Base-by-base conservation (phyloP, 2,888 invertebrate species). In the Trypoxylon attenuatum region DNA sequence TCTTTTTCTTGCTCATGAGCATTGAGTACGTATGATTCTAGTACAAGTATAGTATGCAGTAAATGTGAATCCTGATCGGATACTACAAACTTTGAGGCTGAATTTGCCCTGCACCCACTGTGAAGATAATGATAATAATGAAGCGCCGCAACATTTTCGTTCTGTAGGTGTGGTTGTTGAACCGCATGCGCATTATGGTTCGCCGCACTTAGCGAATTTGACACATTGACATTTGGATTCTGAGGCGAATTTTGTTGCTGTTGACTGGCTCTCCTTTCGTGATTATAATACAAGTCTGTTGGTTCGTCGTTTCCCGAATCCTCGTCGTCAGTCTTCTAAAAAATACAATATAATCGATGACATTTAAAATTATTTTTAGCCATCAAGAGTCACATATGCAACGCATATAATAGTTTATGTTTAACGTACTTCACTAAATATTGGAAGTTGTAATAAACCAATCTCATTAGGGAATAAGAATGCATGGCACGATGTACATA, bases 231-330 rank as follows among this genome's bases (percentile, higher is more conserved):
- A 18, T 78, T 78, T 15, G 73, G 56, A 45, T 78, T 82, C 56
- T 82, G 82, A 1, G 82, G 71, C n/a, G 79, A 76, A 68, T 78
- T 82, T 23, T 78, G 78, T 61, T 82, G 82, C 47, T 83, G 82
- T 39, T 79, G 83, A 73, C 84, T 84, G 1, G 81, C 80, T 79
- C 89, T 88, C 21, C 90, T 86, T 50, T 91, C 91, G 2, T 89
- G 87, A 69, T 88, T 89, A 66, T 89, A 91, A 77, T 89, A 90
- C 49, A 91, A 85, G 83, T 95, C 95, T 33, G 92, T 91, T 0
- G 97, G 97, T 84, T 98, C 97, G 84, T 98, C 98, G 84, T 96
- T 98, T 0, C 97, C 98, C 0, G 96, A 97, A 86, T 97, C 97
- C 73, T 95, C 95, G 77, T 96, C 96, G 80, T 96, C 96, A 3